A percentile compares a stretch with the other conserved stretches of the same genome.
phyloP scores from a whole-genome alignment of 2,888 invertebrate species.

The Plutella xylostella region DNA sequence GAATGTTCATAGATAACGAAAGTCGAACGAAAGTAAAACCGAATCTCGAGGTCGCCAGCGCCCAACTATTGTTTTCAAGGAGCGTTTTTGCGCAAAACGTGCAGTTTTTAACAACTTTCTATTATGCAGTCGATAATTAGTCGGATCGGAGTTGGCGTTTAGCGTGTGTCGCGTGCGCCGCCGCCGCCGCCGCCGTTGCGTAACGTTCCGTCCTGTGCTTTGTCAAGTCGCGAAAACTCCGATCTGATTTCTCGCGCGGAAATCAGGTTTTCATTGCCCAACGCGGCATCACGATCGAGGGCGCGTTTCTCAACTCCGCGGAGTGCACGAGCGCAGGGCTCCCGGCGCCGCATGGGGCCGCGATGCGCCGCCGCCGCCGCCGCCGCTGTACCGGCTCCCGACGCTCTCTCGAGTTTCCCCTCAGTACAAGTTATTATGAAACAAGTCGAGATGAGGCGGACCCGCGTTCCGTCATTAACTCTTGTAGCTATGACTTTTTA shows the following conservation, averaged over 20 bases:
- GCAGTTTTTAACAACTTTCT: neutral
- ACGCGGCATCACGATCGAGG: slow-evolving; percentile 62
- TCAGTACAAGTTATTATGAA: too few species aligned
- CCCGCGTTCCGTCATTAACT: too few species aligned
- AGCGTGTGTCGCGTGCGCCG: neutral
- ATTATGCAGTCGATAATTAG: too few species aligned
- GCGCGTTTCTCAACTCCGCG: slow-evolving; percentile 55
- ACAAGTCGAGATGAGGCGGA: too few species aligned
- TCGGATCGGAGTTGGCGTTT: too few species aligned
- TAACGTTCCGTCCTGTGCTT: neutral
- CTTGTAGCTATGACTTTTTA: too few species aligned
- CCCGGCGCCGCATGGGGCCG: neutral
- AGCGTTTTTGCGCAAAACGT: neutral
- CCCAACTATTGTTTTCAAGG: neutral
- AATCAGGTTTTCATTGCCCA: slow-evolving; percentile 62
- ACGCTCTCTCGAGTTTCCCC: too few species aligned
- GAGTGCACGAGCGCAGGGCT: neutral
- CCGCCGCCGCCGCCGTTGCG: neutral
- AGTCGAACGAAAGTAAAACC: too few species aligned
- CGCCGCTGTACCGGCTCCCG: neutral
- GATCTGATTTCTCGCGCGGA: slow-evolving; percentile 55
- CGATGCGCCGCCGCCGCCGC: neutral
- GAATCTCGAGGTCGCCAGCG: too few species aligned
- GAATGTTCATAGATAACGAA: neutral
- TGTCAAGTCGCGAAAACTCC: slow-evolving; percentile 41